Conservation (phyloP, 2,113 vertebrate species). For the Tachysurus vachellii region DNA sequence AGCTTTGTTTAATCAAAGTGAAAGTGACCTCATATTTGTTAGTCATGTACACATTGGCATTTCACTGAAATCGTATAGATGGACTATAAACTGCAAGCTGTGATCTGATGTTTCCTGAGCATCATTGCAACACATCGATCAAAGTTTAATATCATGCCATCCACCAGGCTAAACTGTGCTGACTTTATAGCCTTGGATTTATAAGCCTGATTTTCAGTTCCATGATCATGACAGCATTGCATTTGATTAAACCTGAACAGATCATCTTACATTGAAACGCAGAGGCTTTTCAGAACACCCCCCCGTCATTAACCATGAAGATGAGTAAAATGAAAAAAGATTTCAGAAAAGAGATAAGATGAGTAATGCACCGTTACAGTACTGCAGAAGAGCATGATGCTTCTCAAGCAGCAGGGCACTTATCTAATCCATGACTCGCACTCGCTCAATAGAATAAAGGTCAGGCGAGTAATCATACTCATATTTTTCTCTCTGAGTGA, state of each 20-base stretch:
- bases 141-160: background rate
- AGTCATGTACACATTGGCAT: background rate
- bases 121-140: background rate
- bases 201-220: background rate
- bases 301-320: background rate
- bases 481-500: constrained; percentile 42
- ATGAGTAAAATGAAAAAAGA: constrained; percentile 26
- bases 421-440: constrained; percentile 46
- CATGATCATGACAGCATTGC: background rate
- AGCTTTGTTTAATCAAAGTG: background rate
- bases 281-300: constrained; percentile 1
- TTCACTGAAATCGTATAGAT: background rate
- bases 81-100: constrained; percentile 18
- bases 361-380: constrained; percentile 22
- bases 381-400: constrained; percentile 27
- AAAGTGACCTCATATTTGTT: background rate
- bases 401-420: constrained; percentile 39
- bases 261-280: background rate
- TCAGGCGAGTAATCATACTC: constrained; percentile 47
- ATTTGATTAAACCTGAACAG: background rate
- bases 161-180: background rate
- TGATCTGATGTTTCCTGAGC: background rate
- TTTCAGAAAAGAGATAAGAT: constrained; percentile 15
- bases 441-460: constrained; percentile 41
- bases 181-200: background rate